Percentiles rank a stretch among this genome's conserved stretches.
These are phyloP conservation scores for Rhopalosiphum maidis DNA, from an alignment of 1,140 invertebrate genomes.

Conservation along the genomic window DNA sequence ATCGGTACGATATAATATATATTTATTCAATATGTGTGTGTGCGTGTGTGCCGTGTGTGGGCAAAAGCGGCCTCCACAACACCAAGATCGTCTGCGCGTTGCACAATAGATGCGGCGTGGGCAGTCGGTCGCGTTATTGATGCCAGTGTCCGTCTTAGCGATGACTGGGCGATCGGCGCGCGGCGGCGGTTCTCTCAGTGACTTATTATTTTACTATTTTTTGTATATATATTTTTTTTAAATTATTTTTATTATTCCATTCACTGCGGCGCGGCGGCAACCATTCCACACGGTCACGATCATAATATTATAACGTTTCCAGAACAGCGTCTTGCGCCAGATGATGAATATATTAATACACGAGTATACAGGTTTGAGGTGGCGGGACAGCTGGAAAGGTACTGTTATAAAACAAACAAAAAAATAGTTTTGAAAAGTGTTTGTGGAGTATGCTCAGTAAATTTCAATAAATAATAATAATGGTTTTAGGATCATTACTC, in stretches of 20 bases:
- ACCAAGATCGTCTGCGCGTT: background rate
- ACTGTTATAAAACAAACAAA: background rate
- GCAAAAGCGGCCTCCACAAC: background rate
- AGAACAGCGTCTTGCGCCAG: background rate
- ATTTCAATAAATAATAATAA: slow-evolving; percentile 1
- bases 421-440: background rate
- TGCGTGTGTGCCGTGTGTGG: background rate
- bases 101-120: background rate
- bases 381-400: background rate
- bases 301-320: background rate
- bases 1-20: background rate
- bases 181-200: background rate
- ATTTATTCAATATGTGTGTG: background rate
- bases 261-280: background rate
- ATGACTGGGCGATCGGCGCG: background rate
- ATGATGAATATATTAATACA: background rate
- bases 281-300: background rate
- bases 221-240: background rate
- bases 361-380: background rate
- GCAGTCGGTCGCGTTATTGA: background rate
- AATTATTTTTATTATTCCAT: background rate
- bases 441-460: background rate
- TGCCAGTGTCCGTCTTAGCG: background rate
- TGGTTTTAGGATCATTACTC: background rate
- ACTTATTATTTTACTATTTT: slow-evolving; percentile 11